These are phyloP conservation scores for Pteromalus puparum DNA, from an alignment of 1,140 invertebrate genomes.

Conservation along the genomic window DNA sequence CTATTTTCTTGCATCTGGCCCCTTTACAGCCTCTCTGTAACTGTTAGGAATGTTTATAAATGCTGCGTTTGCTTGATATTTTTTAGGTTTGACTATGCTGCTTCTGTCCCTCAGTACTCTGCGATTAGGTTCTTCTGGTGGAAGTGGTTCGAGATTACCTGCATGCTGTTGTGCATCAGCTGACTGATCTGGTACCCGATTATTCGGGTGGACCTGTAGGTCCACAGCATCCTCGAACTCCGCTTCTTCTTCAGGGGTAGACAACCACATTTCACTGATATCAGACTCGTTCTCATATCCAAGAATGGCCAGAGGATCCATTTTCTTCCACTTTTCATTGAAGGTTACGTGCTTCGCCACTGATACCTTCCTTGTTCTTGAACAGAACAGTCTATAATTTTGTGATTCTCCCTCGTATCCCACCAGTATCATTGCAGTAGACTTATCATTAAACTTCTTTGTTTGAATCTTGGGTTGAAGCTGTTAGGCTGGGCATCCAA, in stretches of 20 bases:
- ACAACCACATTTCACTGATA: too few species aligned
- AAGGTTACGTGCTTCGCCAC: background rate
- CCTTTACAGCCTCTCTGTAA: constrained; percentile 52
- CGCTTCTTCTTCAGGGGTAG: background rate
- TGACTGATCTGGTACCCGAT: background rate
- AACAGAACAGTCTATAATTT: constrained; percentile 2
- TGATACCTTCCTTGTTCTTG: background rate
- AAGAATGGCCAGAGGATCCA: too few species aligned
- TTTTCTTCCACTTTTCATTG: background rate
- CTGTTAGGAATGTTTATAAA: constrained; percentile 44
- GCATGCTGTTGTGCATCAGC: too few species aligned
- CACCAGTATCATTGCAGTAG: constrained; percentile 22
- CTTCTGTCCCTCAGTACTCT: background rate
- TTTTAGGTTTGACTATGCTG: too few species aligned
- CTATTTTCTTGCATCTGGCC: constrained; percentile 52
- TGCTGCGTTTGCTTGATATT: constrained; percentile 24
- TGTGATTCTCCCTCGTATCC: background rate
- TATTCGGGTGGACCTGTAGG: background rate
- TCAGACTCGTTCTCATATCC: too few species aligned
- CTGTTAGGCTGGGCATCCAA: too few species aligned
- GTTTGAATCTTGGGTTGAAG: too few species aligned
- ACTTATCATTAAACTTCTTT: too few species aligned
- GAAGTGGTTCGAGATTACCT: too few species aligned
- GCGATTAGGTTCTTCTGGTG: background rate
- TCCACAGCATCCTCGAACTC: background rate